Evolutionary conservation across 1,140 invertebrate genomes (phyloP).

Genomic region (Drosophila ananassae): DNA sequence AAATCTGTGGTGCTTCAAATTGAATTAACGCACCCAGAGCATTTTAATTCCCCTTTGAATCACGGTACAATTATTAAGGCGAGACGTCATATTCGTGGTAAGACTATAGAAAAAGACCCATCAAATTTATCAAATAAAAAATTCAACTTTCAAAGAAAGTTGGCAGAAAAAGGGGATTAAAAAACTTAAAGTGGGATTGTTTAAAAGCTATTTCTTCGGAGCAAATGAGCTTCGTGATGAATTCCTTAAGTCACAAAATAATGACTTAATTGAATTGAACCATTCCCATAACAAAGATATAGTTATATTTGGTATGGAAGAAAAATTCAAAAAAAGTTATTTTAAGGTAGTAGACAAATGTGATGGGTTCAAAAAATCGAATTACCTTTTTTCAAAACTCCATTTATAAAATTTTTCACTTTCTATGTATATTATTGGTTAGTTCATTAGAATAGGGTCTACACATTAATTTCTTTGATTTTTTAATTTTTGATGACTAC

Average conservation of each 20-base stretch:
- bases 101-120: too few relatives aligned
- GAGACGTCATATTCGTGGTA: background rate
- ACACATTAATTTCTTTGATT: too few relatives aligned
- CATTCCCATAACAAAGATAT: background rate
- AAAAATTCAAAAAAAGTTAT: too few relatives aligned
- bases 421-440: too few relatives aligned
- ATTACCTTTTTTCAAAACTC: too few relatives aligned
- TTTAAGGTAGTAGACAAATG: too few relatives aligned
- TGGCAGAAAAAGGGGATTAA: background rate
- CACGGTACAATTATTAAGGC: background rate
- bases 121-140: too few relatives aligned
- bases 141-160: too few relatives aligned
- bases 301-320: background rate
- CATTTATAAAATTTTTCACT: too few relatives aligned
- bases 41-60: background rate
- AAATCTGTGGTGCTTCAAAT: slow-evolving; percentile 3
- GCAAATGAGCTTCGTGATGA: background rate
- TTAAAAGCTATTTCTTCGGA: slow-evolving; percentile 7
- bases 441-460: too few relatives aligned
- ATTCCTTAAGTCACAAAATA: background rate
- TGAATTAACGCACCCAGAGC: background rate
- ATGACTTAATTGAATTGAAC: background rate
- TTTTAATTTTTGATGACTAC: too few relatives aligned
- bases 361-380: too few relatives aligned
- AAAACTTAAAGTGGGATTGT: slow-evolving; percentile 1